phyloP scores from a whole-genome alignment of 2,113 vertebrate species.

The Electrona antarctica region DNA sequence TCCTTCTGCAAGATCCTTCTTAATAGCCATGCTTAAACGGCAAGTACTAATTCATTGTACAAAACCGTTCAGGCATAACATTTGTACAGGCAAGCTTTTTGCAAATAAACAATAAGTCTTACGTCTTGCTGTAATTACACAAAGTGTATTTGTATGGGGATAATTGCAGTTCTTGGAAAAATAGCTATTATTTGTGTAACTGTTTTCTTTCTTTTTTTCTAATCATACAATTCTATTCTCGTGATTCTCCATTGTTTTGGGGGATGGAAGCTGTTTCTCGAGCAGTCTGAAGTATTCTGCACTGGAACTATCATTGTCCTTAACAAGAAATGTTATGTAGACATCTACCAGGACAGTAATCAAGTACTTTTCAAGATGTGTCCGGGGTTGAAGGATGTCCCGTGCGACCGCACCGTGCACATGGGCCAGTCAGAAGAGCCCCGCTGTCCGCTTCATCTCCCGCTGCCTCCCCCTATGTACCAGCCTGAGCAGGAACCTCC shows the following conservation, averaged over 20 bases:
- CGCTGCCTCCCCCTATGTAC: conserved; percentile 90
- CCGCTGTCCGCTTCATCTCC: conserved; percentile 90
- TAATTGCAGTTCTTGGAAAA: background rate
- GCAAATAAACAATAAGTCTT: background rate
- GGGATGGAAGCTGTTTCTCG: background rate
- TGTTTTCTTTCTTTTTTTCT: background rate
- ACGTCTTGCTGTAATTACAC: background rate
- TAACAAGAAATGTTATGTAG: conserved; percentile 76
- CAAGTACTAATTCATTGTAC: background rate
- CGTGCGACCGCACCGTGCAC: conserved; percentile 89
- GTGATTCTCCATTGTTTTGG: background rate
- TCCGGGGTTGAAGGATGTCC: conserved; percentile 88
- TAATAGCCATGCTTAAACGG: background rate
- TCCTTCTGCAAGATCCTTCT: background rate
- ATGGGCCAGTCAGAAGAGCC: conserved; percentile 92
- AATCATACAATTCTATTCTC: background rate
- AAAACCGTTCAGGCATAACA: background rate
- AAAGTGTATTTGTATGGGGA: conserved; percentile 4
- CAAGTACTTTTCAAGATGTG: conserved; percentile 93
- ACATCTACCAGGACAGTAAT: conserved; percentile 93
- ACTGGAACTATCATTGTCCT: conserved; percentile 60
- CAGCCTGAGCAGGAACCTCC: conserved; percentile 87
- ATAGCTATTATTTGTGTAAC: background rate
- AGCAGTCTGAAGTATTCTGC: background rate
- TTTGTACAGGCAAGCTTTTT: background rate